These are phyloP conservation scores for Pelochelys cantorii DNA, from an alignment of 2,797 vertebrate genomes.

Conservation along the genomic window DNA sequence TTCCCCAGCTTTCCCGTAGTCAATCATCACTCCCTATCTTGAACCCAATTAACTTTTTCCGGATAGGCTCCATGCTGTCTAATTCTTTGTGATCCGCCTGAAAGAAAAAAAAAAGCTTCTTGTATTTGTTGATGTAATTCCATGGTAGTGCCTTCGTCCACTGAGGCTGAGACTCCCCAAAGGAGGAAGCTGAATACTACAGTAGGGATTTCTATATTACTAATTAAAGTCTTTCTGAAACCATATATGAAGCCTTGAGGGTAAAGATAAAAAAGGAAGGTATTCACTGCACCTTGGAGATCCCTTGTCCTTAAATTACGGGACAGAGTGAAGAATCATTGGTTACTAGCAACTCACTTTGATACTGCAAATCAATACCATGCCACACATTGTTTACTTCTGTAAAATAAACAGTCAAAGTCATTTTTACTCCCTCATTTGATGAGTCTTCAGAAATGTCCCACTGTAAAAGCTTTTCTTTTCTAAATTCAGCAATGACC, in stretches of 20 bases:
- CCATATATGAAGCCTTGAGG: neutral
- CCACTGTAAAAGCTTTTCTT: neutral
- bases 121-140: neutral
- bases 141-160: neutral
- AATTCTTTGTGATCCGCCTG: neutral
- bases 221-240: neutral
- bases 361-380: neutral
- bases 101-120: fast-evolving
- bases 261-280: neutral
- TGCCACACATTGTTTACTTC: neutral
- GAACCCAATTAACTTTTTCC: neutral
- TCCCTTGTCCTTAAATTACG: neutral
- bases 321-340: neutral
- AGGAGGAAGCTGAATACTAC: neutral
- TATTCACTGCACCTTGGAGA: neutral
- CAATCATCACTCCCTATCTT: neutral
- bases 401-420: neutral
- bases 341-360: neutral
- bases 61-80: neutral
- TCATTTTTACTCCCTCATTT: neutral
- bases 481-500: neutral
- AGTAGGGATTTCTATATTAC: too few species aligned
- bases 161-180: neutral
- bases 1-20: neutral
- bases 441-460: neutral